These are phyloP conservation scores for Myiotriccus ornatus DNA, from an alignment of 2,797 vertebrate species.

Conservation along the genomic window DNA sequence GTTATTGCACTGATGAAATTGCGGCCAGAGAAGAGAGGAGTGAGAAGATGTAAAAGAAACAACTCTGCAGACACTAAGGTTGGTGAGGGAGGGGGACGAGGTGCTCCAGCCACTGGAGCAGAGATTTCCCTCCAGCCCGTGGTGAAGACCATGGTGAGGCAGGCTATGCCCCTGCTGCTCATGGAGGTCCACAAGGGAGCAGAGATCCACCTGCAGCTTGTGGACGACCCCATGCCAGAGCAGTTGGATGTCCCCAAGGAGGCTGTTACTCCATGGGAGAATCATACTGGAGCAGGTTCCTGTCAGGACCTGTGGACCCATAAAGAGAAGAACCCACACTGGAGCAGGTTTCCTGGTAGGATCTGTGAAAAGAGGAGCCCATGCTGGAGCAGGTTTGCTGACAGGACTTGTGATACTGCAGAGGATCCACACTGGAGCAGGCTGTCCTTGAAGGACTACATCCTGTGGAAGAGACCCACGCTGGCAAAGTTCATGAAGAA, in stretches of 20 bases:
- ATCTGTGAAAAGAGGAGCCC: neutral
- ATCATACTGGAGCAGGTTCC: neutral
- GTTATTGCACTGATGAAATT: neutral
- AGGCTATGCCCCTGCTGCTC: neutral
- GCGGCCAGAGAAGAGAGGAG: neutral
- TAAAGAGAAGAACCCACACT: neutral
- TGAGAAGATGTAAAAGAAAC: neutral
- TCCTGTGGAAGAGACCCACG: neutral
- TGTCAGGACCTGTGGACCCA: neutral
- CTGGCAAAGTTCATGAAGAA: neutral
- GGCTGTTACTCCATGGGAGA: neutral
- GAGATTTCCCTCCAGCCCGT: neutral
- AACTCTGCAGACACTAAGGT: neutral
- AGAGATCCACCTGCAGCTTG: neutral
- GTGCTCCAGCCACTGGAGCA: neutral
- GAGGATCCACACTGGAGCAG: accelerated
- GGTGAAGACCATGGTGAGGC: neutral
- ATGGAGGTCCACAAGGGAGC: no score
- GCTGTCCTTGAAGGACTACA: no score
- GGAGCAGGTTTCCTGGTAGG: neutral
- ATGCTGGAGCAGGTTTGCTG: neutral
- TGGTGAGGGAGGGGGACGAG: neutral
- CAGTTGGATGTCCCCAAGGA: neutral
- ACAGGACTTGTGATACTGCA: neutral
- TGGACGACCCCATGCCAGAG: neutral